phyloP scores from a whole-genome alignment of 2,888 invertebrate species.

The Calliphora vomitoria region DNA sequence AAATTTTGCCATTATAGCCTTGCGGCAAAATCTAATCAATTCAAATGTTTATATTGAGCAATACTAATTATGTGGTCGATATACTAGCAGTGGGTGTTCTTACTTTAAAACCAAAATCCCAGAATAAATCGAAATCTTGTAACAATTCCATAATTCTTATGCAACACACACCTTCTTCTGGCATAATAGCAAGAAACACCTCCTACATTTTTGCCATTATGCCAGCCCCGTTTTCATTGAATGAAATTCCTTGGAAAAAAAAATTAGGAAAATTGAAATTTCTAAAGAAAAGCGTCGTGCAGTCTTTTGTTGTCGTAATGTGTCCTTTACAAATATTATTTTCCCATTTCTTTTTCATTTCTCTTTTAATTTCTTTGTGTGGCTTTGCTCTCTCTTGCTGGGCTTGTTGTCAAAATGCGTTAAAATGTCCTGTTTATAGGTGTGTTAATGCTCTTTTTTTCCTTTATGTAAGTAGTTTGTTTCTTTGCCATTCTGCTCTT shows the following conservation, averaged over 20 bases:
- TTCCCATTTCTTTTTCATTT: not conserved
- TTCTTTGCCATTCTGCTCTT: slow-evolving; percentile 1
- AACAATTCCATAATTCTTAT: slow-evolving; percentile 36
- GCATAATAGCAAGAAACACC: slow-evolving; percentile 41
- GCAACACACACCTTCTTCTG: slow-evolving; percentile 46
- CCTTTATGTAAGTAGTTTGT: slow-evolving; percentile 9
- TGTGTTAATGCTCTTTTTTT: slow-evolving; percentile 72
- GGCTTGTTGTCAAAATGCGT: slow-evolving; percentile 75
- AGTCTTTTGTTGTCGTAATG: slow-evolving; percentile 54
- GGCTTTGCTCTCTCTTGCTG: slow-evolving; percentile 60
- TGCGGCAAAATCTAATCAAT: not conserved
- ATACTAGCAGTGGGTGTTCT: slow-evolving; percentile 70
- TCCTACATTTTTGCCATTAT: not conserved
- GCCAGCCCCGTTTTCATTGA: not conserved
- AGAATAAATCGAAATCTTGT: not conserved
- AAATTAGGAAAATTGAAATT: slow-evolving; percentile 41
- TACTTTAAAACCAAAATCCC: not conserved
- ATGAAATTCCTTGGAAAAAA: slow-evolving; percentile 46
- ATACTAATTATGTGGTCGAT: slow-evolving; percentile 75
- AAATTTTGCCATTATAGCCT: too few relatives aligned
- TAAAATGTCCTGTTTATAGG: slow-evolving; percentile 70
- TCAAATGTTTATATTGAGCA: slow-evolving; percentile 18
- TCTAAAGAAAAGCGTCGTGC: slow-evolving; percentile 50
- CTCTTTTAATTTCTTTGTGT: slow-evolving; percentile 11
- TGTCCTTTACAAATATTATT: slow-evolving; percentile 28